Conservation (phyloP, 2,113 vertebrate genomes). For the Malurus alboscapulatus region DNA sequence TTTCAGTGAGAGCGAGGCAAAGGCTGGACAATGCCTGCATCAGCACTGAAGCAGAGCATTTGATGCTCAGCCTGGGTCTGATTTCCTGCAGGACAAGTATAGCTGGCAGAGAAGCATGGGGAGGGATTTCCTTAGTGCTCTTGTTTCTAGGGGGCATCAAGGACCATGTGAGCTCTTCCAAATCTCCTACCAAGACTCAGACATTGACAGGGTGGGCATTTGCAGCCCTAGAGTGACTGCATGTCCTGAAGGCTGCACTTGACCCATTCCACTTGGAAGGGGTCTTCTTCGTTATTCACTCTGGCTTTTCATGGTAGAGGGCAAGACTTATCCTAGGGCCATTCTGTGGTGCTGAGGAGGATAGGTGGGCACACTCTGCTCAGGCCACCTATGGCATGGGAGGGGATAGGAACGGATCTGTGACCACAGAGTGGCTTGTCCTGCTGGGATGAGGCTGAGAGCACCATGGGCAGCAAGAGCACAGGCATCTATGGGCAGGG, state of each 20-base stretch:
- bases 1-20: neutral
- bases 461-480: neutral
- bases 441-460: neutral
- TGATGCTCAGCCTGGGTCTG: neutral
- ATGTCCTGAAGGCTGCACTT: neutral
- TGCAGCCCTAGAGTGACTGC: neutral
- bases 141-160: neutral
- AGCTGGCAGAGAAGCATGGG: neutral
- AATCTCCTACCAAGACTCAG: neutral
- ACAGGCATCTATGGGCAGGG: neutral
- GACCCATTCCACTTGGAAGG: neutral
- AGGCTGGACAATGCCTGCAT: neutral
- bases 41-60: neutral
- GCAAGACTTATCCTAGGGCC: neutral
- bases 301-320: neutral
- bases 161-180: neutral
- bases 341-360: neutral
- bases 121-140: neutral
- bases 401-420: rapidly evolving
- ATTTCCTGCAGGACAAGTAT: neutral
- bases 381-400: neutral
- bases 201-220: neutral
- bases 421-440: rapidly evolving
- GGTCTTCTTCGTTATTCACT: neutral
- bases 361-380: rapidly evolving